phyloP scores from a whole-genome alignment of 2,113 vertebrate species.

The Coryphaenoides rupestris region DNA sequence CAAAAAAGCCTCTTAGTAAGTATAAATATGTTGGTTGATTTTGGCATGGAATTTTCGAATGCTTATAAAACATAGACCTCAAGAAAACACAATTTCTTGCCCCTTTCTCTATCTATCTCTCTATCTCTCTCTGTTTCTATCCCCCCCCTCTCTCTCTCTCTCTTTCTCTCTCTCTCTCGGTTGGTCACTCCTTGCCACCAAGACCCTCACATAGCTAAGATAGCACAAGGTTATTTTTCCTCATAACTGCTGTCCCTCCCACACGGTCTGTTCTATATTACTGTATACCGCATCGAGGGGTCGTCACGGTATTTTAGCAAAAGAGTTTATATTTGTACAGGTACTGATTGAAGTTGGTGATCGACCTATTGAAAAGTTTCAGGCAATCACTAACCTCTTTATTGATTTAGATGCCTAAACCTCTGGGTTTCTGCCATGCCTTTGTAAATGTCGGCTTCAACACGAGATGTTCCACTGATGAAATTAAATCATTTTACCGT shows the following conservation, averaged over 20 bases:
- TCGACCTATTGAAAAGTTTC: conserved; percentile 42
- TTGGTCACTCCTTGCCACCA: background rate
- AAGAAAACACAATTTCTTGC: conserved; percentile 19
- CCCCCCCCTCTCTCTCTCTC: background rate
- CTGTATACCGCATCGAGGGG: conserved; percentile 34
- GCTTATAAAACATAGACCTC: conserved; percentile 43
- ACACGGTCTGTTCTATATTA: conserved; percentile 7
- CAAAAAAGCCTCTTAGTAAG: background rate
- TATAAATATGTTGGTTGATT: background rate
- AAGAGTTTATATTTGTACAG: conserved; percentile 39
- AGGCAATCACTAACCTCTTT: conserved; percentile 72
- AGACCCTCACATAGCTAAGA: too few species aligned
- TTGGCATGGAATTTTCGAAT: too few species aligned
- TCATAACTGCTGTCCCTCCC: conserved; percentile 15
- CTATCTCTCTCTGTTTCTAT: too few species aligned
- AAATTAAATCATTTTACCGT: conserved; percentile 51
- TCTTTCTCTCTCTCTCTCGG: conserved; percentile 28
- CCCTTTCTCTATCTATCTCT: conserved; percentile 13
- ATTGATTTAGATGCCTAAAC: conserved; percentile 74
- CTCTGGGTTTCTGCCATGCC: conserved; percentile 58
- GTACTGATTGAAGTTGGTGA: conserved; percentile 44
- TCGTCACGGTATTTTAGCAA: conserved; percentile 41
- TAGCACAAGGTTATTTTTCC: conserved; percentile 22
- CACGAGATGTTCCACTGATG: conserved; percentile 45
- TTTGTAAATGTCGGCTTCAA: conserved; percentile 55